Conservation (phyloP, 1,140 invertebrate species). For the Vollenhovia emeryi region DNA sequence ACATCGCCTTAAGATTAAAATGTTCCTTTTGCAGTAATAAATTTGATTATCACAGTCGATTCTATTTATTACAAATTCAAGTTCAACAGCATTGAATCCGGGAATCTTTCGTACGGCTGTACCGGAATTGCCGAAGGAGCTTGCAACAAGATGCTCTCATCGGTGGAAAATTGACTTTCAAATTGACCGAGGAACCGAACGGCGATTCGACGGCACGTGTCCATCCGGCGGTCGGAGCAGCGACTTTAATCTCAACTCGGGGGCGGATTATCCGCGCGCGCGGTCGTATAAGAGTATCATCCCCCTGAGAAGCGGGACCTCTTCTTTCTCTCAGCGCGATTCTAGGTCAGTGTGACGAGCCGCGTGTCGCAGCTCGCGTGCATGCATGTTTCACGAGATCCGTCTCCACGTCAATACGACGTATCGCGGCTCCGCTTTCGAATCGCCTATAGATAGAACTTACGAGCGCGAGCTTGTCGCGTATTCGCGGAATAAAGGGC, state of each 20-base stretch:
- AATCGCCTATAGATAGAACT: constrained; percentile 57
- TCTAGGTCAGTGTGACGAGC: constrained; percentile 47
- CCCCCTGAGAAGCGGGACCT: neutral
- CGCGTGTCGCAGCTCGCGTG: constrained; percentile 14
- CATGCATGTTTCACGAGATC: constrained; percentile 53
- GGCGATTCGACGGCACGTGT: neutral
- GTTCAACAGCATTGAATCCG: too few relatives aligned
- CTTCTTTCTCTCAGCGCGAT: constrained; percentile 12
- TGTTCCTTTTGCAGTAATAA: too few relatives aligned
- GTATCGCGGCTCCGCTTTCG: constrained; percentile 41
- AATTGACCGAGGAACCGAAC: neutral
- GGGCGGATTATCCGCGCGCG: neutral
- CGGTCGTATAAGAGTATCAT: neutral
- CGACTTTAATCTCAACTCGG: neutral
- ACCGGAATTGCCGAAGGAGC: neutral
- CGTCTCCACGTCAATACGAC: constrained; percentile 35
- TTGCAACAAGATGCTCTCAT: neutral
- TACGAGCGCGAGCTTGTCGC: constrained; percentile 2
- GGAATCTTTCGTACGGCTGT: too few relatives aligned
- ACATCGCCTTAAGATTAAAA: too few relatives aligned
- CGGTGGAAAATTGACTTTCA: neutral
- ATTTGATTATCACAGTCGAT: too few relatives aligned
- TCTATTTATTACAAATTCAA: too few relatives aligned
- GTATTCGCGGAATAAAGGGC: constrained; percentile 40
- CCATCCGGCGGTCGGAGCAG: neutral